Conservation (phyloP, 2,888 invertebrate species). For the Holacanthella duospinosa region DNA sequence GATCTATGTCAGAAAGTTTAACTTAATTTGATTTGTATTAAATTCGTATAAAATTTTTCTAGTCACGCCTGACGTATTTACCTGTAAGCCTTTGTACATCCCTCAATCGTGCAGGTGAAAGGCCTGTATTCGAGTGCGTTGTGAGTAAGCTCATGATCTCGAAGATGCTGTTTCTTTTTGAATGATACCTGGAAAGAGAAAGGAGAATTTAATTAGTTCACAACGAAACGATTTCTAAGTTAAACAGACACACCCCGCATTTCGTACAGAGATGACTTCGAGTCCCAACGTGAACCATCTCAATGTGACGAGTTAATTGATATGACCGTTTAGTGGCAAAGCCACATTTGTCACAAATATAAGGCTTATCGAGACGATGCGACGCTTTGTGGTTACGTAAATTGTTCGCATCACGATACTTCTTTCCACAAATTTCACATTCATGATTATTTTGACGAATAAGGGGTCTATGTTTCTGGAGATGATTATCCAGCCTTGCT, state of each 20-base stretch:
- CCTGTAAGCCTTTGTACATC: neutral
- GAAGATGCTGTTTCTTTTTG: conserved; percentile 1
- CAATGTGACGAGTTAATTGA: neutral
- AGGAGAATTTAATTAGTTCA: neutral
- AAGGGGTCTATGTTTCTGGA: neutral
- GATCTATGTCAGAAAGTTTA: neutral
- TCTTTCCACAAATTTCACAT: neutral
- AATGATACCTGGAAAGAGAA: neutral
- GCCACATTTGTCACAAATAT: neutral
- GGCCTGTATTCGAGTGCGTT: neutral
- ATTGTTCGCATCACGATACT: neutral
- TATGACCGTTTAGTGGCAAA: neutral
- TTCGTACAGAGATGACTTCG: conserved; percentile 1
- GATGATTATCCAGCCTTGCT: neutral
- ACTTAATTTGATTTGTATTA: too few species aligned
- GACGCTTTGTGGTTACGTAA: conserved; percentile 1
- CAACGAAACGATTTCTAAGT: neutral
- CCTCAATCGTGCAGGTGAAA: neutral
- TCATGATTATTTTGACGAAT: neutral
- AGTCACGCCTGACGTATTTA: too few species aligned
- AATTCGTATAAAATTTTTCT: too few species aligned
- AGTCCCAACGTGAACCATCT: conserved; percentile 2
- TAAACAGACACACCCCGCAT: neutral
- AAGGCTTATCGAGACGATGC: neutral
- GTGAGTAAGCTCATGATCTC: neutral